Evolutionary conservation across 2,888 invertebrate species (phyloP).

Genomic region (Trilocha varians): DNA sequence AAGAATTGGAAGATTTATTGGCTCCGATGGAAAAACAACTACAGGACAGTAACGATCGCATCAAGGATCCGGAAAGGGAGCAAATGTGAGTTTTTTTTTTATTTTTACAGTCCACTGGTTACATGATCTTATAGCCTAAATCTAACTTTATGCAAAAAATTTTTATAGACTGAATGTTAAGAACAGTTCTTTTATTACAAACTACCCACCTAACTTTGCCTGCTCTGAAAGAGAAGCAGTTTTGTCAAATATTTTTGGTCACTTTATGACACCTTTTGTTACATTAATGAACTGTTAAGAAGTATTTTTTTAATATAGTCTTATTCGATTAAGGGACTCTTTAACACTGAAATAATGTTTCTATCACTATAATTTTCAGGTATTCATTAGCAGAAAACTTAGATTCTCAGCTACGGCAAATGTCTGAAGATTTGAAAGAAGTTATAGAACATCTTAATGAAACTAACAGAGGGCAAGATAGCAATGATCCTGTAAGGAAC

Average conservation of each 20-base stretch:
- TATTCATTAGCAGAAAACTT: constrained; percentile 92
- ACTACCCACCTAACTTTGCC: no score
- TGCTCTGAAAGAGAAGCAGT: no score
- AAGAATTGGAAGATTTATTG: constrained; percentile 90
- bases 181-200: no score
- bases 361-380: constrained; percentile 44
- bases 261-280: no score
- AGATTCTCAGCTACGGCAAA: constrained; percentile 92
- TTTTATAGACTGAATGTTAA: no score
- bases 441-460: constrained; percentile 96
- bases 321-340: neutral
- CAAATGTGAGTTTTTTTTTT: constrained; percentile 77
- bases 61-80: constrained; percentile 88
- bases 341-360: neutral
- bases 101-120: neutral
- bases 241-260: no score
- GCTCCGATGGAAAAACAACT: constrained; percentile 87
- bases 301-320: no score
- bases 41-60: constrained; percentile 74
- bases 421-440: constrained; percentile 96
- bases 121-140: no score
- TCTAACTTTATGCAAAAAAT: no score
- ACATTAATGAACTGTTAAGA: no score
- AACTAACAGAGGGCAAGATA: constrained; percentile 86
- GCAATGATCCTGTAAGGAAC: constrained; percentile 85